Conservation (phyloP, 2,888 invertebrate species). For the Coelinius sp. region DNA sequence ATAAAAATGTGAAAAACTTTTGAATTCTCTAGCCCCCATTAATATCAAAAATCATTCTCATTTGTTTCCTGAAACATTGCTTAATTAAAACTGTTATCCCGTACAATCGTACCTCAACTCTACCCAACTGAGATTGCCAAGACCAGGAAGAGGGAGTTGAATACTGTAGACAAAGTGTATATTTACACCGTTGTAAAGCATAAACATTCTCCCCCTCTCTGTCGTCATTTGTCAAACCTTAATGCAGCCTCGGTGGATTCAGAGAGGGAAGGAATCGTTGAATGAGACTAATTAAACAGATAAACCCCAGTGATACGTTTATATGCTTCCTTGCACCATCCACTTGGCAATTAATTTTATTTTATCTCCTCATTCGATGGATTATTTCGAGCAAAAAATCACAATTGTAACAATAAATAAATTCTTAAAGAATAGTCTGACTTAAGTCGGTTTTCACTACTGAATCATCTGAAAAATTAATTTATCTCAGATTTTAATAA, state of each 20-base stretch:
- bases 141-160: constrained; percentile 24
- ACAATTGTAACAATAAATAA: no score
- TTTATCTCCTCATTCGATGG: neutral
- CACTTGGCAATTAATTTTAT: constrained; percentile 19
- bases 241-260: constrained; percentile 38
- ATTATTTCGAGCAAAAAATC: neutral
- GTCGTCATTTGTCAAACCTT: constrained; percentile 47
- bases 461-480: neutral
- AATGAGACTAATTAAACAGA: constrained; percentile 63
- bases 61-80: constrained; percentile 37
- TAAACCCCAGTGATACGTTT: constrained; percentile 36
- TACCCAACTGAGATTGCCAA: constrained; percentile 40
- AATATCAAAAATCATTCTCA: neutral
- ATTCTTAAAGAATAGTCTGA: neutral
- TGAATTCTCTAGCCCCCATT: no score
- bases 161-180: constrained; percentile 33
- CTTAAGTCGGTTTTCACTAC: neutral
- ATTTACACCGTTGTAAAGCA: constrained; percentile 27
- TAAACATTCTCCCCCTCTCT: constrained; percentile 9
- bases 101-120: constrained; percentile 49
- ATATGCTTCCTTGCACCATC: constrained; percentile 12
- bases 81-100: constrained; percentile 64
- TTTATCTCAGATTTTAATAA: neutral
- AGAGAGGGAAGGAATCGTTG: constrained; percentile 48
- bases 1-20: neutral